phyloP scores from a whole-genome alignment of 2,888 invertebrate species.

The Drosophila meridionalis region DNA sequence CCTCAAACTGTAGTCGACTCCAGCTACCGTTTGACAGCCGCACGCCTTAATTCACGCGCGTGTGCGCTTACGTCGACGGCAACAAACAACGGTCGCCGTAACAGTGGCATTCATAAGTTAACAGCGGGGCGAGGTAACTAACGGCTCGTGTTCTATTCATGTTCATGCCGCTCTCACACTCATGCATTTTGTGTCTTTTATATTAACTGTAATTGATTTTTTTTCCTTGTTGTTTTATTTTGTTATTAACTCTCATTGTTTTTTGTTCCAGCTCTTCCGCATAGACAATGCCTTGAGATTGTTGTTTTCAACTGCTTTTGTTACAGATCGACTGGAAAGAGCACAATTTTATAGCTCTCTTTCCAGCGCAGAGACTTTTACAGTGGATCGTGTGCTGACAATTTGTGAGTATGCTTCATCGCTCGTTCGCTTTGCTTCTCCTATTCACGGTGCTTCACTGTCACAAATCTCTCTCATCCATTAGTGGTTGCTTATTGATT shows the following conservation, averaged over 20 bases:
- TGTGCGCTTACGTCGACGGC: slow-evolving; percentile 51
- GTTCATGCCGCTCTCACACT: not conserved
- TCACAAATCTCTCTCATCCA: not conserved
- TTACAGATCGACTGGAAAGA: not conserved
- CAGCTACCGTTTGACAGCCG: slow-evolving; percentile 31
- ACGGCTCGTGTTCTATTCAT: slow-evolving; percentile 7
- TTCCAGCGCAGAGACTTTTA: not conserved
- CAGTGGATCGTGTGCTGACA: not conserved
- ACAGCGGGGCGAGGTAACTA: not conserved
- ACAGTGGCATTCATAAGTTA: slow-evolving; percentile 32
- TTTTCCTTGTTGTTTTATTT: slow-evolving; percentile 4
- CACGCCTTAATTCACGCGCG: slow-evolving; percentile 68
- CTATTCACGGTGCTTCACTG: slow-evolving; percentile 21
- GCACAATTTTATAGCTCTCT: slow-evolving; percentile 5
- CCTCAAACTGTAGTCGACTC: slow-evolving; percentile 15
- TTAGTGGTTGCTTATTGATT: not conserved
- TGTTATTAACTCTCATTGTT: not conserved
- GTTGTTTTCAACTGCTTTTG: not conserved
- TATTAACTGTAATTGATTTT: slow-evolving; percentile 9
- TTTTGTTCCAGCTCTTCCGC: not conserved
- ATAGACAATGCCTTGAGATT: not conserved
- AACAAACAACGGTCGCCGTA: slow-evolving; percentile 28
- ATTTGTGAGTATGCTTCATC: not conserved
- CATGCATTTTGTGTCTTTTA: not conserved
- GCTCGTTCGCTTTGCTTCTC: not conserved